phyloP scores from a whole-genome alignment of 2,797 vertebrate genomes.

The Spinibarbus caldwelli region DNA sequence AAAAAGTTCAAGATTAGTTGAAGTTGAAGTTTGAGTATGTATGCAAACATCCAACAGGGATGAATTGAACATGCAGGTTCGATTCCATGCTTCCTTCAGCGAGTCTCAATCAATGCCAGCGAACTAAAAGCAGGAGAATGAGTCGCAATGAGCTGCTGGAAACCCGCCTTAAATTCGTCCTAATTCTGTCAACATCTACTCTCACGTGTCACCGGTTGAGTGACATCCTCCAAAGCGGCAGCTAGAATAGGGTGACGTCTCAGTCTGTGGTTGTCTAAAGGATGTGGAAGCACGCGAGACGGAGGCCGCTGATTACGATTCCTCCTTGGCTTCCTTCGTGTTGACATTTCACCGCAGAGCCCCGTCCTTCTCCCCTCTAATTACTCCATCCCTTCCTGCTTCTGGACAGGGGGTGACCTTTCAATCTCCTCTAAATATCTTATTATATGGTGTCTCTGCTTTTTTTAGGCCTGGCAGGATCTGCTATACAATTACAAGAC shows the following conservation, averaged over 20 bases:
- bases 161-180: slow-evolving; percentile 51
- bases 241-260: slow-evolving; percentile 34
- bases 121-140: slow-evolving; percentile 37
- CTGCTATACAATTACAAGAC: slow-evolving; percentile 64
- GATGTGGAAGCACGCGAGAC: background rate
- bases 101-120: slow-evolving; percentile 27
- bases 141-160: slow-evolving; percentile 42
- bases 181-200: slow-evolving; percentile 61
- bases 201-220: slow-evolving; percentile 44
- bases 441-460: slow-evolving; percentile 52
- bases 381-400: slow-evolving; percentile 43
- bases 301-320: slow-evolving; percentile 12
- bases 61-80: slow-evolving; percentile 34
- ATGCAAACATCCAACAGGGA: slow-evolving; percentile 34
- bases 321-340: slow-evolving; percentile 7
- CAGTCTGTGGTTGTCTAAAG: slow-evolving; percentile 43
- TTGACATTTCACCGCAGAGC: slow-evolving; percentile 35
- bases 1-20: background rate
- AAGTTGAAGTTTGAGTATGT: background rate
- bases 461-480: slow-evolving; percentile 52
- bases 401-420: slow-evolving; percentile 56
- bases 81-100: background rate
- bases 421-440: slow-evolving; percentile 48
- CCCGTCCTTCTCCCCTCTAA: slow-evolving; percentile 33
- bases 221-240: slow-evolving; percentile 42